phyloP scores from a whole-genome alignment of 2,797 vertebrate genomes.

The Hippoglossus hippoglossus region DNA sequence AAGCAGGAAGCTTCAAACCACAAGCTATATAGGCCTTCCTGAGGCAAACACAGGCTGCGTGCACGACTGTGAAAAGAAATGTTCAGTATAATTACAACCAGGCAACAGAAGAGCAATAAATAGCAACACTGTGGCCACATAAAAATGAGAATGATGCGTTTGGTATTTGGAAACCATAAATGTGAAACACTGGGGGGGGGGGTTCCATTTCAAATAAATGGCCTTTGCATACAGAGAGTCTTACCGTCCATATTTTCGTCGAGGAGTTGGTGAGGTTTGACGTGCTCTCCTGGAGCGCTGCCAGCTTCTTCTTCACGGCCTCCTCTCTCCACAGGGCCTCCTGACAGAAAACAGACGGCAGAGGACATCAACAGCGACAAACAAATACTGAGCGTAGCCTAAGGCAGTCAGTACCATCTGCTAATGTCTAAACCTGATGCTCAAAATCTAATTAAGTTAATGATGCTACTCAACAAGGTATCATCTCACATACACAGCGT shows the following conservation, averaged over 20 bases:
- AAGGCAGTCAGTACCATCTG: neutral
- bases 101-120: neutral
- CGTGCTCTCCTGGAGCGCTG: conserved; percentile 73
- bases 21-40: conserved; percentile 68
- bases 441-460: neutral
- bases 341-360: conserved; percentile 58
- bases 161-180: neutral
- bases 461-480: too few relatives aligned
- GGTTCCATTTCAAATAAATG: neutral
- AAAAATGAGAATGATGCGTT: conserved; percentile 12
- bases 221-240: conserved; percentile 7
- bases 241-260: conserved; percentile 81
- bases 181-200: neutral
- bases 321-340: conserved; percentile 85
- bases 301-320: conserved; percentile 80
- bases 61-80: conserved; percentile 10
- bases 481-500: too few relatives aligned
- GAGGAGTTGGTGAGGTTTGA: conserved; percentile 77
- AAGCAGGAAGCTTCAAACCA: conserved; percentile 82
- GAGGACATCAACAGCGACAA: neutral
- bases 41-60: conserved; percentile 19
- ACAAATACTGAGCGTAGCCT: neutral
- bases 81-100: conserved; percentile 5
- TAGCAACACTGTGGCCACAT: neutral
- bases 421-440: neutral